A percentile compares a stretch with the other conserved stretches of the same genome.
phyloP scores from a whole-genome alignment of 1,140 invertebrate species.

The Schlechtendalia chinensis region DNA sequence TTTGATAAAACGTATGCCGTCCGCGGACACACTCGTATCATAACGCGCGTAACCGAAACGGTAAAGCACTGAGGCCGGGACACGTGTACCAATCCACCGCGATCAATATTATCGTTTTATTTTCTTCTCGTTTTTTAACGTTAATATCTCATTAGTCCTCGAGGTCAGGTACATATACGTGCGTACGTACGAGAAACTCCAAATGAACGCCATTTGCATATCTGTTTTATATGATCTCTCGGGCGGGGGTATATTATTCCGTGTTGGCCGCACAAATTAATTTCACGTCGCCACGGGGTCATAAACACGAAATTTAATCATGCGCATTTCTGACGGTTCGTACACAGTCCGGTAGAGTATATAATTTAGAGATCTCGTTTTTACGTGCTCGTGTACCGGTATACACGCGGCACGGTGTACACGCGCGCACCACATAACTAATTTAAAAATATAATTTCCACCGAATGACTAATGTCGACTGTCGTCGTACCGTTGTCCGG shows the following conservation, averaged over 20 bases:
- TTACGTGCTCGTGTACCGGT: background rate
- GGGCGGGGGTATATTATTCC: slow-evolving; percentile 2
- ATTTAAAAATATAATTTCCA: slow-evolving; percentile 38
- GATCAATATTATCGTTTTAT: slow-evolving; percentile 27
- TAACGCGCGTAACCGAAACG: too few species aligned
- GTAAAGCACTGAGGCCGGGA: background rate
- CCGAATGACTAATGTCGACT: slow-evolving; percentile 36
- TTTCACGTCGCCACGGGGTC: slow-evolving; percentile 48
- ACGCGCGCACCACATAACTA: slow-evolving; percentile 1
- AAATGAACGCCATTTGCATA: slow-evolving; percentile 28
- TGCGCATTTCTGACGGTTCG: slow-evolving; percentile 21
- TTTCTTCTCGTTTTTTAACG: slow-evolving; percentile 21
- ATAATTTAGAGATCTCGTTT: slow-evolving; percentile 34
- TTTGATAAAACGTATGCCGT: too few species aligned
- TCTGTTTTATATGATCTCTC: slow-evolving; percentile 34
- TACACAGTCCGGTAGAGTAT: background rate
- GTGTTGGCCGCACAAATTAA: slow-evolving; percentile 40
- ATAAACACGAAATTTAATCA: slow-evolving; percentile 46
- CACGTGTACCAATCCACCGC: background rate
- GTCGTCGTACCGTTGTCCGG: slow-evolving; percentile 3
- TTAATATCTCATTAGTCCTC: slow-evolving; percentile 47
- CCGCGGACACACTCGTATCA: too few species aligned
- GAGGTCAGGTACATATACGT: background rate
- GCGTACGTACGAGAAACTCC: background rate
- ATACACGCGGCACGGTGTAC: too few species aligned